Evolutionary conservation across 2,888 invertebrate species (phyloP), one percentile per base, ranked within the genome.

Genomic region (Yponomeuta sedellus): DNA sequence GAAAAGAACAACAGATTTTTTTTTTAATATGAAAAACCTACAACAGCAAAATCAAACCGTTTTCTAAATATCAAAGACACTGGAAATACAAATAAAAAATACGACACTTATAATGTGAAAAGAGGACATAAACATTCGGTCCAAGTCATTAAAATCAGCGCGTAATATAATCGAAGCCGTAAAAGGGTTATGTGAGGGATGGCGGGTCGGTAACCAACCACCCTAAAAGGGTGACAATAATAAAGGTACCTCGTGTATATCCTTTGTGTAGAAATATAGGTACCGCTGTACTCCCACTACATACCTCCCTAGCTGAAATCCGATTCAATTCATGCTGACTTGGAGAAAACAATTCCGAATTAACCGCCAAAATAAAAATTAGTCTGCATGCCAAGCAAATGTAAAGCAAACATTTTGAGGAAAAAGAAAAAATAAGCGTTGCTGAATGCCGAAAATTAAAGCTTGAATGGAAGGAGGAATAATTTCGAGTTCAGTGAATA

Each of bases 141-240:
- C 75, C 75, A 12, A 71, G 82, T 79, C 79, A 79, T 82, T 79
- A 77, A 79, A 82, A 82, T 76, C 65, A 39, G 64, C 58, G 76
- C 81, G 78, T 78, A 76, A 76, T 81, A 81, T 75, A 77, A 78
- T 76, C 72, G 72, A 69, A 72, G 69, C 72, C 73, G 75, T 78
- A 78, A 82, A 79, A 77, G 76, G 77, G 80, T 81, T 84, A 82
- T 79, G 77, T 77, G 77, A 77, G 77, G 75, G 75, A 39, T 74
- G 76, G 74, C 83, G 81, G 75, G 78, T 78, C 83, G 85, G 84
- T 34, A 34, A 34, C 80, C 80, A 82, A 87, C 79, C 80, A 77
- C 76, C 74, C 77, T 71, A 76, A 74, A 75, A 79, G 80, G 77
- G 77, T 77, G 74, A 75, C 78, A 78, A 80, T 71, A 64, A 59